Evolutionary conservation across 2,797 vertebrate genomes (phyloP), one percentile per base, ranked within the genome.

Genomic region (Otus scops): DNA sequence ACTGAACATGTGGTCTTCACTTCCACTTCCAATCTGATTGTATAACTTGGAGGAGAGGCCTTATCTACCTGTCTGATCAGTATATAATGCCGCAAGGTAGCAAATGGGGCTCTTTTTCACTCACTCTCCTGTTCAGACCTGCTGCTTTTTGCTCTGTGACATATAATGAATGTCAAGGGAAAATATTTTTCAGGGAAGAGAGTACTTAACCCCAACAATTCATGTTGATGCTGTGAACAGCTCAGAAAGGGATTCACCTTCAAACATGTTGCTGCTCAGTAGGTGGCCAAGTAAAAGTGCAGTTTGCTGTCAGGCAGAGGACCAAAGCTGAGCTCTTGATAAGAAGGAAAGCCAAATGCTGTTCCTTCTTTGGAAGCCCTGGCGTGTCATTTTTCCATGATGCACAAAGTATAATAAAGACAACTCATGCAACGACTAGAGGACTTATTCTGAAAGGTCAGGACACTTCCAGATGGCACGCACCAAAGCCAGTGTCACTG

Each of bases 91-190:
- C 39, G 57, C 88, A 41, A 85, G 81, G 88, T 91, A 93, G 87
- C 75, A 89, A 84, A 30, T 5, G 15, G 26, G 48, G 65, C 85
- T 92, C 63, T 56, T 43, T 54, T 56, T 7, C 51, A 64, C 81
- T 92, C 75, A 22, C n/a, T 82, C 69, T 94, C 93, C 36, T 94
- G 91, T 84, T 89, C 93, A 94, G 83, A 95, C 93, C 80, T 94
- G 92, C 81, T 93, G 78, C 70, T 88, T 78, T 69, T 36, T 63
- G 79, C 50, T 77, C 39, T 54, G 64, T 74, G 92, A 82, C 80
- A 71, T 27, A 18, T 11, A 95, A 76, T 45, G 85, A 88, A 67
- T 80, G 80, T 79, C 85, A 92, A 53, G 85, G 75, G 85, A 57
- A 86, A 95, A 81, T 38, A 67, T 78, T 48, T 85, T 59, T 34